Evolutionary conservation across 2,888 invertebrate genomes (phyloP).

Genomic region (Geophilus truncorum): DNA sequence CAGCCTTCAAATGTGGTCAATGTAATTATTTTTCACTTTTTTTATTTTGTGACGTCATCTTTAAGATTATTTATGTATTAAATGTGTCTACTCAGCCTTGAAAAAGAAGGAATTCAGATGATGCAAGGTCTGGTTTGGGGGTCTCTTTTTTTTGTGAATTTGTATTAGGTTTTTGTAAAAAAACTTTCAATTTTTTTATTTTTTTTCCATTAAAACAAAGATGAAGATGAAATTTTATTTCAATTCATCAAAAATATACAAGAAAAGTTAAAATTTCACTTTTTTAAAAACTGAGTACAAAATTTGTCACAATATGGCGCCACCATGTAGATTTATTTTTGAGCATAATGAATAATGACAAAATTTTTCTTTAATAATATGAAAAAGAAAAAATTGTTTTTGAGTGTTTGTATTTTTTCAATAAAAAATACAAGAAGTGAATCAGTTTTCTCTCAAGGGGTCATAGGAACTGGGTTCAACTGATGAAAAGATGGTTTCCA

Average conservation of each 20-base stretch:
- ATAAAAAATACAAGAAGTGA: background rate
- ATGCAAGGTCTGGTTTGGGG: background rate
- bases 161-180: background rate
- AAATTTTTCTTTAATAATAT: background rate
- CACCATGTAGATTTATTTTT: background rate
- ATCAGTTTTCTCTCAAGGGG: background rate
- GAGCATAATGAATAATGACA: background rate
- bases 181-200: background rate
- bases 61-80: background rate
- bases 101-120: background rate
- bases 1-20: slow-evolving; percentile 13
- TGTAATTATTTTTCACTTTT: background rate
- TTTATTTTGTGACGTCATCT: background rate
- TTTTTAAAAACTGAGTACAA: background rate
- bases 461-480: slow-evolving; percentile 22
- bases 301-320: slow-evolving; percentile 8
- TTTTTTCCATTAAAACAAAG: background rate
- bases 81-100: background rate
- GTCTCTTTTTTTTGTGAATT: background rate
- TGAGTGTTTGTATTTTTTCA: background rate
- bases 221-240: slow-evolving; percentile 18
- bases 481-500: slow-evolving; percentile 2
- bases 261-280: background rate
- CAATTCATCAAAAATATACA: slow-evolving; percentile 12
- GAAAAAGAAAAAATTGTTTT: background rate